phyloP scores from a whole-genome alignment of 2,888 invertebrate genomes.

The Periphyllus acericola region DNA sequence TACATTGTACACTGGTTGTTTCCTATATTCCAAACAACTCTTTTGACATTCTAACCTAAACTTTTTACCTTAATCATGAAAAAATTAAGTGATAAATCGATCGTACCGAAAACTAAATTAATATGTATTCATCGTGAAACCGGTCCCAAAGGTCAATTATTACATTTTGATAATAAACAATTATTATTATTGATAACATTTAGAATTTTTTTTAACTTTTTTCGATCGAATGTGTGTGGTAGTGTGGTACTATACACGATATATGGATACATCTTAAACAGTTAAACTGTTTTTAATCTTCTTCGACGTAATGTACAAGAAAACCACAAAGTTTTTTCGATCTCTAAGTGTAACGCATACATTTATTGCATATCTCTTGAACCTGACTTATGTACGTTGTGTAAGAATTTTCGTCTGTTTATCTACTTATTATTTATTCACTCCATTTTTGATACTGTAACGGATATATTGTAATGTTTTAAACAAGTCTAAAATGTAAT shows the following conservation, averaged over 20 bases:
- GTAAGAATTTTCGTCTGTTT: too few relatives aligned
- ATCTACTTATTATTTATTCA: too few relatives aligned
- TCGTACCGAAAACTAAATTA: slow-evolving; percentile 7
- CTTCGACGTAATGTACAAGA: too few relatives aligned
- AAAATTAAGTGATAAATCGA: slow-evolving; percentile 22
- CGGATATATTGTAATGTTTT: too few relatives aligned
- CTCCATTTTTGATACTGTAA: too few relatives aligned
- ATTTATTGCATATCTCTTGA: too few relatives aligned
- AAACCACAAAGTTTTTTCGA: background rate
- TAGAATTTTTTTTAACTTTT: background rate
- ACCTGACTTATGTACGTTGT: too few relatives aligned
- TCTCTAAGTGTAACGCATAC: background rate
- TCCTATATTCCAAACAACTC: background rate
- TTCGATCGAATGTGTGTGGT: background rate
- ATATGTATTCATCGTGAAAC: slow-evolving; percentile 25
- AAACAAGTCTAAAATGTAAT: too few relatives aligned
- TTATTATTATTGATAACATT: background rate
- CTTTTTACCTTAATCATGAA: slow-evolving; percentile 35
- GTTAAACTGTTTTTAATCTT: too few relatives aligned
- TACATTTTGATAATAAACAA: background rate
- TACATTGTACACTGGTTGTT: background rate
- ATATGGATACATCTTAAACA: too few relatives aligned
- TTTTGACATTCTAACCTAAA: slow-evolving; percentile 23
- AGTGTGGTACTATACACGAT: too few relatives aligned
- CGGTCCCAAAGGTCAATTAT: slow-evolving; percentile 32